phyloP scores from a whole-genome alignment of 2,797 vertebrate genomes.

The Streptopelia turtur region DNA sequence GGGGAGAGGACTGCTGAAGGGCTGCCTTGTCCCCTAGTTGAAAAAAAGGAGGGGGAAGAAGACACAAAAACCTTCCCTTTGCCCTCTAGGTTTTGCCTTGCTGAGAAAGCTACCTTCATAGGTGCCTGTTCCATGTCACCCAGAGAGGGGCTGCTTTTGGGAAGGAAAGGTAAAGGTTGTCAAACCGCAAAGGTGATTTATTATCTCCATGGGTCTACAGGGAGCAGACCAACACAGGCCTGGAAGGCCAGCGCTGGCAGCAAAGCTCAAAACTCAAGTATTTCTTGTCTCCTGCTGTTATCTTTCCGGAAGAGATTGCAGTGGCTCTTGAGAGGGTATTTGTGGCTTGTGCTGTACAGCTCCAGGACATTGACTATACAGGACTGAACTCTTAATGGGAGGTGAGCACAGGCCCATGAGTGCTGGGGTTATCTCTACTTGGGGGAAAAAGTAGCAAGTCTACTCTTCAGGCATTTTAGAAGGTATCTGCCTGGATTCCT shows the following conservation, averaged over 20 bases:
- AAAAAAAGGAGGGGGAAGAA: background rate
- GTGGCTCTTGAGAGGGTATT: background rate
- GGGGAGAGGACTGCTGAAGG: background rate
- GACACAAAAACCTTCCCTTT: background rate
- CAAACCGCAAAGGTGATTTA: background rate
- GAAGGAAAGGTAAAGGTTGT: background rate
- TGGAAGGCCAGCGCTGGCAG: background rate
- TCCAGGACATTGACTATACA: background rate
- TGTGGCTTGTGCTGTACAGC: background rate
- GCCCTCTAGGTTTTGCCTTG: background rate
- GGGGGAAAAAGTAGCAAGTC: background rate
- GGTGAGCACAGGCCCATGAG: background rate
- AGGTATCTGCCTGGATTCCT: background rate
- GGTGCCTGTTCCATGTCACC: fast-evolving
- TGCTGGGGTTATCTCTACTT: background rate
- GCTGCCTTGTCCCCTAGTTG: background rate
- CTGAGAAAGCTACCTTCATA: background rate
- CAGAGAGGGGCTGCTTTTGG: background rate
- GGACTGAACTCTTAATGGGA: background rate
- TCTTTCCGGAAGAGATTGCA: background rate
- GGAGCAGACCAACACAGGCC: background rate
- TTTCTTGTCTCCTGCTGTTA: background rate
- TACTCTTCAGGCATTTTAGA: background rate
- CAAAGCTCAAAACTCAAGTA: background rate
- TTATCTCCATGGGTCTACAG: background rate